Evolutionary conservation across 1,140 invertebrate genomes (phyloP).

Genomic region (Luehdorfia chinensis): DNA sequence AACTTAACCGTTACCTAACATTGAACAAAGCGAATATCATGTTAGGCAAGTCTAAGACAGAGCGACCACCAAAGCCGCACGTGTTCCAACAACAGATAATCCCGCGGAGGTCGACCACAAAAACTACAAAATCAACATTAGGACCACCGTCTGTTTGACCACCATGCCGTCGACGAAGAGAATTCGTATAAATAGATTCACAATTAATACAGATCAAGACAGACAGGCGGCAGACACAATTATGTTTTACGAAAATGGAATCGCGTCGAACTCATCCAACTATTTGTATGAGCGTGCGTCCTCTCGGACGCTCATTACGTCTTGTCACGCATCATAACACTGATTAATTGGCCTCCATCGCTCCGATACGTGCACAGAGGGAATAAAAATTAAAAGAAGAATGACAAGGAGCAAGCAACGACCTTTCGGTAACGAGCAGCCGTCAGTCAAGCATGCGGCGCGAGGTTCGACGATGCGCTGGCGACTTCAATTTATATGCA

Average conservation of each 20-base stretch:
- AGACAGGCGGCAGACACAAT: neutral
- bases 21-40: too few relatives aligned
- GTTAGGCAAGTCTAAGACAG: slow-evolving; percentile 44
- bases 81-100: slow-evolving; percentile 1
- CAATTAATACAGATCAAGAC: slow-evolving; percentile 5
- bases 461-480: slow-evolving; percentile 35
- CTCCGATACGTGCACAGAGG: slow-evolving; percentile 36
- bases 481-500: slow-evolving; percentile 57
- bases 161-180: neutral
- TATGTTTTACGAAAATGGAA: slow-evolving; percentile 6
- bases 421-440: slow-evolving; percentile 60
- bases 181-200: slow-evolving; percentile 6
- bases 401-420: slow-evolving; percentile 46
- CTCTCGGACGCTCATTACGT: slow-evolving; percentile 47
- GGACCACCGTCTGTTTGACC: slow-evolving; percentile 1
- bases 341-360: slow-evolving; percentile 63
- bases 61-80: slow-evolving; percentile 43
- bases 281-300: slow-evolving; percentile 13
- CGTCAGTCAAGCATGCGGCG: slow-evolving; percentile 43
- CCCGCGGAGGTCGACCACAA: slow-evolving; percentile 2
- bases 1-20: too few relatives aligned
- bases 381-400: slow-evolving; percentile 41
- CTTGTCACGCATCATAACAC: slow-evolving; percentile 59
- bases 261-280: slow-evolving; percentile 15
- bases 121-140: slow-evolving; percentile 2